Evolutionary conservation across 2,797 vertebrate genomes (phyloP), one percentile per base, ranked within the genome.

Genomic region (Oceanodroma leucorhoa): DNA sequence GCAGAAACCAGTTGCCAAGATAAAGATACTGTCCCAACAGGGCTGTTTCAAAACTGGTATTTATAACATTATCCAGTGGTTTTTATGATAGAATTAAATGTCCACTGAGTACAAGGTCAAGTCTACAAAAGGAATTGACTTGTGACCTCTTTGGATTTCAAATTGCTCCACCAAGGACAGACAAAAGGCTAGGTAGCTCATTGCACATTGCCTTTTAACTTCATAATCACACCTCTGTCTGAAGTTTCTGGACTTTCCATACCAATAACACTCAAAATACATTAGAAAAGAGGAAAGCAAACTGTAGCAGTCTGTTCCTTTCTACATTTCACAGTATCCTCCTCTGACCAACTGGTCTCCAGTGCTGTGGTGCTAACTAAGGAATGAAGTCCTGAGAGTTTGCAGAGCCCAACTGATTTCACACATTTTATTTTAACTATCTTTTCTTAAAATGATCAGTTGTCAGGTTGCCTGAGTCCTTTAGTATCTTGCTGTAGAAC

Each of bases 41-140:
- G 80, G 54, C 53, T 58, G 58, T 97, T 97, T 96, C 95, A 96
- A 98, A 96, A 97, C 41, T 90, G 90, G 57, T 92, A 83, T 94
- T 85, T 85, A 87, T 95, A 86, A 94, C 95, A 93, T 87, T 89
- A 95, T 70, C 51, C 54, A 92, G 97, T 93, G 98, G 97, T 97
- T 97, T 97, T 97, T 96, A 91, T 90, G 86, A 93, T 80, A 89
- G 90, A 88, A 94, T 97, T 96, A 96, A 97, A 94, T 45, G 94
- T 75, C 70, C 81, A 97, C 76, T 95, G 86, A 94, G 95, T 88
- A 85, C 94, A 94, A 96, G 92, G 95, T 94, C 89, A 93, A 96
- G 88, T 55, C 89, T 75, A 79, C 67, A 93, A 90, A 96, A 64
- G 55, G 27, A 55, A 55, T 83, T 91, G 54, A 88, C 95, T 87